Evolutionary conservation across 2,113 vertebrate genomes (phyloP).

Genomic region (Cynopterus brachyotis): DNA sequence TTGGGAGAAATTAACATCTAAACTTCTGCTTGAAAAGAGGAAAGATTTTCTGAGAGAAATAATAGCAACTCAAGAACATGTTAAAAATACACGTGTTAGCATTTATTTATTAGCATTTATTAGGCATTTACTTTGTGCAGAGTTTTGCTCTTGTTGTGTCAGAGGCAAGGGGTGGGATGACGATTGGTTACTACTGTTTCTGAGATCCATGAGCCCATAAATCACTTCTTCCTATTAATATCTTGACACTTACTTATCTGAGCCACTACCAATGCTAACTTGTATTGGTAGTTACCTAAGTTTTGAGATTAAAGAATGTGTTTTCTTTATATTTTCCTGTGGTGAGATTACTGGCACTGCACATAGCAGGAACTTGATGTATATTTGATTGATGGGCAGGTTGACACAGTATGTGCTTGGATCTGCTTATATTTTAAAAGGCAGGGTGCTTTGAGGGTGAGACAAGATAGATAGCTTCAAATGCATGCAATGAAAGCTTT

Average conservation of each 20-base stretch:
- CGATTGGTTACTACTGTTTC: neutral
- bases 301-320: neutral
- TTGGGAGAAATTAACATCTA: neutral
- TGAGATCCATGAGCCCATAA: neutral
- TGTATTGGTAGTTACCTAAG: neutral
- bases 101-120: neutral
- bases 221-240: neutral
- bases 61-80: neutral
- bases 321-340: neutral
- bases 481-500: neutral
- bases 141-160: neutral
- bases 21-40: neutral
- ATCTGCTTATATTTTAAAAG: constrained; percentile 11
- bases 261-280: neutral
- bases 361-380: neutral
- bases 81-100: neutral
- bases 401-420: neutral
- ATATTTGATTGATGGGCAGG: neutral
- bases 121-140: neutral
- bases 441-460: neutral
- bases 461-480: neutral
- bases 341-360: neutral
- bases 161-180: neutral
- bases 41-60: neutral
- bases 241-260: neutral